Base-by-base conservation (phyloP, 1,140 invertebrate genomes). In the Dinoponera quadriceps region DNA sequence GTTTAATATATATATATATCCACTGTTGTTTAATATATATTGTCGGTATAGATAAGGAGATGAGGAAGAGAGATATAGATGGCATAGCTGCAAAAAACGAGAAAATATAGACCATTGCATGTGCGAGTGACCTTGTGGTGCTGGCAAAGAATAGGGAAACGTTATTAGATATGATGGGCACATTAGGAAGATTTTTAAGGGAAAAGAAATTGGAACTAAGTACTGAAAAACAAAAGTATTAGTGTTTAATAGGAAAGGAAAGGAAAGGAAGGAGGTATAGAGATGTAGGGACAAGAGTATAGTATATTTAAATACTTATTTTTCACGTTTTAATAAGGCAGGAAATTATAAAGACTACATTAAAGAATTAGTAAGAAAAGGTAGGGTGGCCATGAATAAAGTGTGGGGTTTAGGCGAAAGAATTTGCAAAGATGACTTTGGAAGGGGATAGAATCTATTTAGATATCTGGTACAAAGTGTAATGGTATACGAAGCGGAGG, bases 261-360 rank as follows among this genome's bases (percentile, higher is more conserved):
- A 20, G 4, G 14, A 63, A 5, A 63, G 27, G 27, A 29, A 63
- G 5, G n/a, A 63, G 4, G 5, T 63, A 63, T 55, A 11, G 54
- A 55, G 9, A 18, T 55, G 54, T 2, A 22, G 9, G 11, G 20
- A 55, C 2, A 55, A 55, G 2, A 11, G 2, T 33, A 33, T 33
- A 33, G 5, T 2, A 5, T 3, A 33, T 33, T 33, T 5, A 33
- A 33, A 5, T 33, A 33, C 5, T 33, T 33, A 33, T 2, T 2
- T 3, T 33, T n/a, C 11, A 22, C 16, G n/a, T 22, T 55, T 55
- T 22, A 55, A 55, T 55, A 55, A 55, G 54, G 80, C 85, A 85
- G 80, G 9, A 11, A 59, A 59, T 59, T 13, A 59, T 27, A 59
- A 25, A 13, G 5, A 25, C 0, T 9, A 59, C 13, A 59, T 59